phyloP scores from a whole-genome alignment of 2,797 vertebrate genomes.

The Notolepis coatsorum region DNA sequence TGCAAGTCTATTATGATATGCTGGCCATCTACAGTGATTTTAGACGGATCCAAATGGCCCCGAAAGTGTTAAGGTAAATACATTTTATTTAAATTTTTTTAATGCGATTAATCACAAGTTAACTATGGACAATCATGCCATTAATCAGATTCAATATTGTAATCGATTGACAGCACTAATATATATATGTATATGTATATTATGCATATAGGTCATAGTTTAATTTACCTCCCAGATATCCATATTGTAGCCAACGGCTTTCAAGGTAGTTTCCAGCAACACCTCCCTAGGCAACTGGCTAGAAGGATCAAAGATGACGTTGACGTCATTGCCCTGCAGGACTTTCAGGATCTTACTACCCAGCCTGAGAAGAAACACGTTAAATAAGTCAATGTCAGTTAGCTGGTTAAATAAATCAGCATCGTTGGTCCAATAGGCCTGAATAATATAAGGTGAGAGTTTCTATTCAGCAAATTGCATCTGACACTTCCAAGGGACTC shows the following conservation, averaged over 20 bases:
- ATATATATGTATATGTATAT: too few species aligned
- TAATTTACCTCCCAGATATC: slow-evolving; percentile 90
- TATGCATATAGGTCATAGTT: too few species aligned
- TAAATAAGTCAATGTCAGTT: not conserved
- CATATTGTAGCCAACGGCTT: slow-evolving; percentile 79
- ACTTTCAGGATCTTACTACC: slow-evolving; percentile 77
- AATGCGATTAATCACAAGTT: too few species aligned
- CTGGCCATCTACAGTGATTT: too few species aligned
- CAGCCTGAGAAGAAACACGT: slow-evolving; percentile 73
- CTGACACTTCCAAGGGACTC: slow-evolving; percentile 42
- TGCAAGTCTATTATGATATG: too few species aligned
- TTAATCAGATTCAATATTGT: too few species aligned
- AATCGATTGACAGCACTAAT: too few species aligned
- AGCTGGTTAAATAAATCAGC: not conserved
- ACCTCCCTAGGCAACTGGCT: slow-evolving; percentile 88
- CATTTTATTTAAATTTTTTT: too few species aligned
- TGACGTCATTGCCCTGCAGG: slow-evolving; percentile 74
- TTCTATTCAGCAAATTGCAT: not conserved
- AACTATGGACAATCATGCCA: not conserved
- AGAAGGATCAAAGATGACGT: slow-evolving; percentile 88
- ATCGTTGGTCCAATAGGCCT: not conserved
- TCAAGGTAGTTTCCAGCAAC: slow-evolving; percentile 90
- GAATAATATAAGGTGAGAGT: not conserved
- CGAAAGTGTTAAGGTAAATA: too few species aligned
- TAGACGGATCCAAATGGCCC: too few species aligned